These are phyloP conservation scores for Zoanthus sansibaricus DNA, from an alignment of 92 coral and sea anemone species.

Conservation along the genomic window DNA sequence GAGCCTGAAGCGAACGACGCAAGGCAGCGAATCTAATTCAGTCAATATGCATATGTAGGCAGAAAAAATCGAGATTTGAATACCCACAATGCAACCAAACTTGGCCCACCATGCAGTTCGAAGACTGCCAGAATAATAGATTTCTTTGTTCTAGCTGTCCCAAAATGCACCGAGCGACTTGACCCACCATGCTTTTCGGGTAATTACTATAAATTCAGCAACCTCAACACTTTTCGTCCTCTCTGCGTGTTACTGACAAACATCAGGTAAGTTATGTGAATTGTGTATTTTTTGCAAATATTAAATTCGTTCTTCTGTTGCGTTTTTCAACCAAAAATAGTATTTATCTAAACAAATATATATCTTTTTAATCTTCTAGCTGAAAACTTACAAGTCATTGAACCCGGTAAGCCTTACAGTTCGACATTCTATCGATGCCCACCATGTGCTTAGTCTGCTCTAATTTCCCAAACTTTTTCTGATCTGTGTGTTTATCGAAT, in stretches of 20 bases:
- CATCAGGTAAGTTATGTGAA: not conserved
- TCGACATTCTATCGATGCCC: conserved; percentile 6
- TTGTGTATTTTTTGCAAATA: no score
- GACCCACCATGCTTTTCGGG: conserved; percentile 46
- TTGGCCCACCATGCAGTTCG: conserved; percentile 41
- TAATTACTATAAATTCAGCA: conserved; percentile 26
- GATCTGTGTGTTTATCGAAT: not conserved
- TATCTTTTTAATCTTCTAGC: not conserved
- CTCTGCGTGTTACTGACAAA: conserved; percentile 12
- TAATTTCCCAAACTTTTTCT: not conserved
- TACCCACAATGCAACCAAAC: conserved; percentile 30
- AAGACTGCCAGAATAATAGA: conserved; percentile 10
- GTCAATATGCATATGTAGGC: conserved; percentile 23
- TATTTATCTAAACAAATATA: not conserved
- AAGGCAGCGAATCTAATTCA: conserved; percentile 13
- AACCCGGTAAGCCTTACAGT: conserved; percentile 28
- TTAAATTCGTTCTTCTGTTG: no score
- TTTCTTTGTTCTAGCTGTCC: conserved; percentile 42
- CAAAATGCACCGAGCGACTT: conserved; percentile 12
- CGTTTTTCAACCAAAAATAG: no score
- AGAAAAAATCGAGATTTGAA: conserved; percentile 37
- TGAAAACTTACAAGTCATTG: conserved; percentile 33
- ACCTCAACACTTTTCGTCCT: conserved; percentile 9
- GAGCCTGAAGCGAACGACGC: conserved; percentile 34
- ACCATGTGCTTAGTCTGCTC: not conserved